Evolutionary conservation across 2,113 vertebrate species (phyloP).

Genomic region (Spea multiplicata): DNA sequence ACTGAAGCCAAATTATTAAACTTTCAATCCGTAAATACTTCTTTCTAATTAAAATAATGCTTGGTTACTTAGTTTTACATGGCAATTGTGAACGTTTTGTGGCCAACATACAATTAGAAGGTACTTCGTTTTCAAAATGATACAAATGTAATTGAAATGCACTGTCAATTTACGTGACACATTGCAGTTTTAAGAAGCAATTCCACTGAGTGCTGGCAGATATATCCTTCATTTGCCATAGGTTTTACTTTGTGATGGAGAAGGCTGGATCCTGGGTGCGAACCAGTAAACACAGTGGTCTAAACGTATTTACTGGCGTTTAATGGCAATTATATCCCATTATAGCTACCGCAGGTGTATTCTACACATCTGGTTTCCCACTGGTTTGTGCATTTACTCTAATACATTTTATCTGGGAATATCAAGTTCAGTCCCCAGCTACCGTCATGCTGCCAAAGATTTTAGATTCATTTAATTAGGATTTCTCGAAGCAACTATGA

Average conservation of each 20-base stretch:
- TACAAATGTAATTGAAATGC: conserved; percentile 6
- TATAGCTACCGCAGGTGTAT: no score
- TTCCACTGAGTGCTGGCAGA: not conserved
- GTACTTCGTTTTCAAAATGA: not conserved
- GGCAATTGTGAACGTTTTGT: conserved; percentile 1
- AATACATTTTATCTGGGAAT: not conserved
- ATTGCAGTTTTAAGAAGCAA: not conserved
- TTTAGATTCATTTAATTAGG: no score
- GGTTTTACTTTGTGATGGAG: not conserved
- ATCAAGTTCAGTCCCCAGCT: no score
- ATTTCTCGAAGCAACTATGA: no score
- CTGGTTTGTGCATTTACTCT: not conserved
- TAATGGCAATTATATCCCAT: no score
- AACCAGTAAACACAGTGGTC: not conserved
- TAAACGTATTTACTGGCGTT: no score
- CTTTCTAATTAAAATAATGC: conserved; percentile 50
- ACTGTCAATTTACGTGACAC: not conserved
- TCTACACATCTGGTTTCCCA: no score
- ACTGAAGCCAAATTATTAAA: conserved; percentile 53
- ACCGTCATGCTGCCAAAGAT: no score
- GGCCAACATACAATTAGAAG: conserved; percentile 6
- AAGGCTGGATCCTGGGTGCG: not conserved
- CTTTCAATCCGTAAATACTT: conserved; percentile 48
- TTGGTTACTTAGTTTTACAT: conserved; percentile 26
- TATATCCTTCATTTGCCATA: not conserved